A percentile compares a stretch with the other conserved stretches of the same genome.
These are phyloP conservation scores for Pseudotriccus pelzelni DNA, from an alignment of 2,797 vertebrate species.

Conservation along the genomic window DNA sequence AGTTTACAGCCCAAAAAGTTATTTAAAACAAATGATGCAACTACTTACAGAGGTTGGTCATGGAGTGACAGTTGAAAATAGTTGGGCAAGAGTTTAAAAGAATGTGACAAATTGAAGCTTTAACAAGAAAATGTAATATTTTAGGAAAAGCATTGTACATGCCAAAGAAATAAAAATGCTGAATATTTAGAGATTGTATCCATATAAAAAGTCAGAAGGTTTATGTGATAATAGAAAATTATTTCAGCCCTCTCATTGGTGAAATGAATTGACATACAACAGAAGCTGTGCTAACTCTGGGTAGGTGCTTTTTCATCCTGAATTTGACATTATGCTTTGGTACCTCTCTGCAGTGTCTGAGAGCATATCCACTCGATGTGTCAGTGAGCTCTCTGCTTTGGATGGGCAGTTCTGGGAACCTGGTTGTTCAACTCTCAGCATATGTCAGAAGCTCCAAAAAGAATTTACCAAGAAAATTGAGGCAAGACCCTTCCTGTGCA, in stretches of 20 bases:
- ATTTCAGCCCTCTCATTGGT: not conserved
- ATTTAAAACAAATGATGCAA: conserved; percentile 56
- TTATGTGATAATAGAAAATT: not conserved
- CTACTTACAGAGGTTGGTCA: conserved; percentile 64
- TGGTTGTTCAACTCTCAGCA: conserved; percentile 59
- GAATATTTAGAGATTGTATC: not conserved
- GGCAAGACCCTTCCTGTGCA: conserved; percentile 66
- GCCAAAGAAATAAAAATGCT: not conserved
- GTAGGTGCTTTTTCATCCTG: not conserved
- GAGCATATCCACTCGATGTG: conserved; percentile 51
- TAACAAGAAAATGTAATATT: not conserved
- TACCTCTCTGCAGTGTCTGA: conserved; percentile 40
- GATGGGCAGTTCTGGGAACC: conserved; percentile 70
- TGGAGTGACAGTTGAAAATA: not conserved
- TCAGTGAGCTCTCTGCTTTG: conserved; percentile 53
- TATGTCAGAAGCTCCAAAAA: conserved; percentile 82
- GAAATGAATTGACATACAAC: not conserved
- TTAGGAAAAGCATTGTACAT: not conserved
- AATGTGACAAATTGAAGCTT: not conserved
- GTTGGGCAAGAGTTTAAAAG: not conserved
- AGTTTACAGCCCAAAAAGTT: conserved; percentile 75
- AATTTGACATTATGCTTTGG: not conserved
- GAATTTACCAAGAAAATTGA: conserved; percentile 85
- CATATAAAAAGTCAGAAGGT: not conserved
- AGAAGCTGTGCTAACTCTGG: not conserved